Evolutionary conservation across 2,113 vertebrate genomes (phyloP).

Genomic region (Galemys pyrenaicus): DNA sequence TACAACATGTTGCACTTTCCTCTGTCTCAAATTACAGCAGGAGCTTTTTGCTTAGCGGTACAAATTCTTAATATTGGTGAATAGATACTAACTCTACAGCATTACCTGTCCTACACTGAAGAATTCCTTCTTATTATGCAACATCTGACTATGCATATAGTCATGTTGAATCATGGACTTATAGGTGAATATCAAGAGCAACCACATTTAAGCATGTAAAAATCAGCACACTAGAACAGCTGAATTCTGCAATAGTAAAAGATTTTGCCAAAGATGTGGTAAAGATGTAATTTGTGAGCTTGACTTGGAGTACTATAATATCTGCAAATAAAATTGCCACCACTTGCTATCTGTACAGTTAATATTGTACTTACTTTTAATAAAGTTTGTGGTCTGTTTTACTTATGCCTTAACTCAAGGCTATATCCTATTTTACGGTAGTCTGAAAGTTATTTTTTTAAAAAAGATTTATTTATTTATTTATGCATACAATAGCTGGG

Average conservation of each 20-base stretch:
- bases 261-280: conserved; percentile 83
- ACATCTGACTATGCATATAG: conserved; percentile 91
- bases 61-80: conserved; percentile 87
- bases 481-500: too few species aligned
- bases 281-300: conserved; percentile 53
- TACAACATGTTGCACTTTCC: conserved; percentile 91
- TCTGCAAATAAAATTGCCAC: conserved; percentile 41
- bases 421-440: conserved; percentile 13
- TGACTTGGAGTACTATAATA: not conserved
- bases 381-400: conserved; percentile 52
- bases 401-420: conserved; percentile 51
- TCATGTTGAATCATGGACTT: conserved; percentile 85
- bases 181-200: conserved; percentile 91
- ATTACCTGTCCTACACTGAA: conserved; percentile 87
- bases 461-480: too few species aligned
- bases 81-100: conserved; percentile 86
- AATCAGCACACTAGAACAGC: conserved; percentile 86
- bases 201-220: conserved; percentile 84
- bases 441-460: conserved; percentile 8
- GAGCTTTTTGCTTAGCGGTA: conserved; percentile 88
- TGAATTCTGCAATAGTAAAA: conserved; percentile 84
- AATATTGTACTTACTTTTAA: conserved; percentile 15
- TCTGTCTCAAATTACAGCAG: conserved; percentile 90
- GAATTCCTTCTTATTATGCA: conserved; percentile 87
- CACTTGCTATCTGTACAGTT: conserved; percentile 68